A percentile compares a stretch with the other conserved stretches of the same genome.
These are phyloP conservation scores for Entomobrya proxima DNA, from an alignment of 2,888 invertebrate species.

Conservation along the genomic window DNA sequence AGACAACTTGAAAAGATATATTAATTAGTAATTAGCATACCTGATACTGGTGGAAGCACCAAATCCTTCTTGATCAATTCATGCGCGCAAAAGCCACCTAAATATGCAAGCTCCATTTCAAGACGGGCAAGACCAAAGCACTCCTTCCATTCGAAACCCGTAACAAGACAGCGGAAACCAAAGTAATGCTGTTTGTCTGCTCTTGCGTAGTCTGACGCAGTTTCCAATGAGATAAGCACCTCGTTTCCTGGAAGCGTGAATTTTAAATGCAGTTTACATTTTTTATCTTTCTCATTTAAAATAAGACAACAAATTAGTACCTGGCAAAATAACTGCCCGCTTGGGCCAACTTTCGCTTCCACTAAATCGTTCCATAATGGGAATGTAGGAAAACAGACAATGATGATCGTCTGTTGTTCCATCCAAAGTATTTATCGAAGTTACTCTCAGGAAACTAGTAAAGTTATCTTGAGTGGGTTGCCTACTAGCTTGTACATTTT, in stretches of 20 bases:
- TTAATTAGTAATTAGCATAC: conserved; percentile 76
- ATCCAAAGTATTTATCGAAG: not conserved
- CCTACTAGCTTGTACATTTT: not conserved
- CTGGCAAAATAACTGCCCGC: conserved; percentile 88
- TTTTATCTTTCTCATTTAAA: not conserved
- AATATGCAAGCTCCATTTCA: conserved; percentile 92
- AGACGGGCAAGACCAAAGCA: conserved; percentile 83
- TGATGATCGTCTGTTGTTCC: conserved; percentile 58
- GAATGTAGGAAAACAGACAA: conserved; percentile 80
- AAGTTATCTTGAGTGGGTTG: conserved; percentile 19
- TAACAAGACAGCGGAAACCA: conserved; percentile 90
- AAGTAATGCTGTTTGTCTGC: conserved; percentile 89
- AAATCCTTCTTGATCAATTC: conserved; percentile 91
- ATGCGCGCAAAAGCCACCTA: conserved; percentile 94
- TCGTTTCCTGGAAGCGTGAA: conserved; percentile 87
- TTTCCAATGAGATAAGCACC: conserved; percentile 95
- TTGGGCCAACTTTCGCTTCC: conserved; percentile 90
- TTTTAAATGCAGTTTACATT: not conserved
- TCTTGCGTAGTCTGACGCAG: conserved; percentile 94
- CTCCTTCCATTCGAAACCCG: conserved; percentile 82
- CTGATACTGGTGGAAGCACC: conserved; percentile 82
- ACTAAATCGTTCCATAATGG: conserved; percentile 83
- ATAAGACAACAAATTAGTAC: no score
- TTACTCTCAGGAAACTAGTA: not conserved
- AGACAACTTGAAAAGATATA: not conserved